These are phyloP conservation scores for Sesamia inferens DNA, from an alignment of 2,888 invertebrate genomes.

Conservation along the genomic window DNA sequence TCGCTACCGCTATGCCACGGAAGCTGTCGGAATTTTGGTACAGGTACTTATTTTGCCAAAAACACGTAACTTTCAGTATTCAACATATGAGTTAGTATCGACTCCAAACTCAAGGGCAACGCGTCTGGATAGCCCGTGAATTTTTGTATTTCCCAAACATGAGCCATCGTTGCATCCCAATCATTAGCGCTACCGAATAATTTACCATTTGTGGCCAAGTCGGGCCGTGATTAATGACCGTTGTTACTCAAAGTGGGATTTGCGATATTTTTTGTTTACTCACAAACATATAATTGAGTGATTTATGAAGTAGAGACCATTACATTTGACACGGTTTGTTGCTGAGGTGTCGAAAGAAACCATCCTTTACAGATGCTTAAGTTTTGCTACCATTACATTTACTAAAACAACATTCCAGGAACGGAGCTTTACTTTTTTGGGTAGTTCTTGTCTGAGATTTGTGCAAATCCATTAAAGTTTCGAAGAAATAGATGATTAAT, in stretches of 20 bases:
- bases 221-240: constrained; percentile 77
- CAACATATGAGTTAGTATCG: background rate
- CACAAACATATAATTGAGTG: constrained; percentile 83
- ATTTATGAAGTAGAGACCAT: constrained; percentile 85
- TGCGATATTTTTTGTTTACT: constrained; percentile 77
- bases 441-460: constrained; percentile 17
- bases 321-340: constrained; percentile 84
- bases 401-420: constrained; percentile 67
- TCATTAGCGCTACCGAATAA: constrained; percentile 64
- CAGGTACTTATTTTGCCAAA: too few relatives aligned
- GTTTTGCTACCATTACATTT: constrained; percentile 67
- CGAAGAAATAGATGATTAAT: background rate
- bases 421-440: constrained; percentile 40
- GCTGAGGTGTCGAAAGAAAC: constrained; percentile 82
- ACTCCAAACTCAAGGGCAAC: background rate
- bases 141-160: constrained; percentile 21
- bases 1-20: too few relatives aligned
- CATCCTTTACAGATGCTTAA: constrained; percentile 75
- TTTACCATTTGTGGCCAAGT: constrained; percentile 61
- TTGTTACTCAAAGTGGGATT: constrained; percentile 72
- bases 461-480: background rate
- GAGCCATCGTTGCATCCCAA: constrained; percentile 45
- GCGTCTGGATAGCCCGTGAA: constrained; percentile 4
- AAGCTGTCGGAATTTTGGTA: background rate
- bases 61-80: constrained; percentile 4